phyloP scores from a whole-genome alignment of 2,113 vertebrate species.

The Istiophorus platypterus region DNA sequence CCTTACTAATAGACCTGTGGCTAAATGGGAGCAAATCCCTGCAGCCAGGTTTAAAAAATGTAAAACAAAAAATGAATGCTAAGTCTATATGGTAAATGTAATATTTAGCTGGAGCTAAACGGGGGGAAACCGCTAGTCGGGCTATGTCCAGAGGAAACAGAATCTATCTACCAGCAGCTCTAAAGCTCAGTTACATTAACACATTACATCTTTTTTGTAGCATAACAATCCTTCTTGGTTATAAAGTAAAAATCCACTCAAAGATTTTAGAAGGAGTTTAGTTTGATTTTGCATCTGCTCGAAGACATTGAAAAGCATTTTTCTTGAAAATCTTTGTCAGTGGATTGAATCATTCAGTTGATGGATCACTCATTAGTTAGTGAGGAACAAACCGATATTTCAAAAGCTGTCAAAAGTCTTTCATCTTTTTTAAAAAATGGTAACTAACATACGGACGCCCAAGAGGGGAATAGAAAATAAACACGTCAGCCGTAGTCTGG shows the following conservation, averaged over 20 bases:
- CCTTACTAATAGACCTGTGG: no score
- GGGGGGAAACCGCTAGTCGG: no score
- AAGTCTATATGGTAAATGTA: no score
- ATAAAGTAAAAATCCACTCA: not conserved
- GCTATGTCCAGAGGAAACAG: no score
- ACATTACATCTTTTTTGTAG: no score
- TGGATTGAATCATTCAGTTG: constrained; percentile 5
- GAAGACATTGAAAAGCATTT: not conserved
- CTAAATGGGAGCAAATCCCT: no score
- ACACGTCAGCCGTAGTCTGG: not conserved
- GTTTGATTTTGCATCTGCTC: not conserved
- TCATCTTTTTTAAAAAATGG: not conserved
- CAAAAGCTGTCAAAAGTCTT: constrained; percentile 8
- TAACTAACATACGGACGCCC: not conserved
- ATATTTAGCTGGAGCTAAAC: no score
- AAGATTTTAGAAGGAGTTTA: not conserved
- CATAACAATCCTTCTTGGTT: not conserved
- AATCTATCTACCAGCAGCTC: no score
- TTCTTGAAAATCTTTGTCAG: not conserved
- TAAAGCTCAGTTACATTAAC: no score
- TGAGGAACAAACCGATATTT: constrained; percentile 9
- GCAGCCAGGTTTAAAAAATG: no score
- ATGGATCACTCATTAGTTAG: constrained; percentile 2
- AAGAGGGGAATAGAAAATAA: not conserved
- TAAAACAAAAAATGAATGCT: no score